Percentiles rank a stretch among this genome's conserved stretches.
Evolutionary conservation across 2,888 invertebrate genomes (phyloP).

Genomic region (Thumatha senex): DNA sequence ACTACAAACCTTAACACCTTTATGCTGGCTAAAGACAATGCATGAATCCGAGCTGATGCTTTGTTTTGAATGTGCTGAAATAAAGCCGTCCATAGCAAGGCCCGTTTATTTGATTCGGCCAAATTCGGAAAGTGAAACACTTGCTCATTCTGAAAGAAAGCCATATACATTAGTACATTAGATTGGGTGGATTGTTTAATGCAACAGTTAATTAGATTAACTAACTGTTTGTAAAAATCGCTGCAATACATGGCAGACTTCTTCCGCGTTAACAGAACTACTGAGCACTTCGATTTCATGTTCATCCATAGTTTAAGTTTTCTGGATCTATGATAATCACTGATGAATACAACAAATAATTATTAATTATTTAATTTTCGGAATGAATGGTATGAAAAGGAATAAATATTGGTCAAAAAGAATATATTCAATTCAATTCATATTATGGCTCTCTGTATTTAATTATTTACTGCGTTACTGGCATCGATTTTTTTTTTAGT

Average conservation of each 20-base stretch:
- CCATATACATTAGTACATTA: not conserved
- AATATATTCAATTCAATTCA: no score
- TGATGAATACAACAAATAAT: no score
- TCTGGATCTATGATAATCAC: no score
- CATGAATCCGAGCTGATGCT: constrained; percentile 69
- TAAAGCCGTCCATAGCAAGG: constrained; percentile 84
- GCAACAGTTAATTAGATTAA: constrained; percentile 19
- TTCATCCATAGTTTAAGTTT: constrained; percentile 67
- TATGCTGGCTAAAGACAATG: constrained; percentile 83
- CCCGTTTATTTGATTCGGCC: constrained; percentile 76
- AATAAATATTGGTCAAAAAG: no score
- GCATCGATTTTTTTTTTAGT: no score
- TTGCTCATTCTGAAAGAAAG: constrained; percentile 67
- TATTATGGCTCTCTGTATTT: no score
- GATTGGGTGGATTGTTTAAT: not conserved
- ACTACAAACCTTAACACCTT: constrained; percentile 85
- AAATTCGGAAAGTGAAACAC: constrained; percentile 85
- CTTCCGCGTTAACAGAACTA: constrained; percentile 44
- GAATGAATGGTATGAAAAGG: no score
- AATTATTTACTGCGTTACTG: no score
- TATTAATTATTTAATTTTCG: no score
- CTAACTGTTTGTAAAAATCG: constrained; percentile 62
- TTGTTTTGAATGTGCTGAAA: constrained; percentile 82
- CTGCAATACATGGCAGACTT: constrained; percentile 50
- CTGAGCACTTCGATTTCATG: constrained; percentile 59